These are phyloP conservation scores for Echinops telfairi DNA, from an alignment of 2,113 vertebrate genomes.

Conservation along the genomic window DNA sequence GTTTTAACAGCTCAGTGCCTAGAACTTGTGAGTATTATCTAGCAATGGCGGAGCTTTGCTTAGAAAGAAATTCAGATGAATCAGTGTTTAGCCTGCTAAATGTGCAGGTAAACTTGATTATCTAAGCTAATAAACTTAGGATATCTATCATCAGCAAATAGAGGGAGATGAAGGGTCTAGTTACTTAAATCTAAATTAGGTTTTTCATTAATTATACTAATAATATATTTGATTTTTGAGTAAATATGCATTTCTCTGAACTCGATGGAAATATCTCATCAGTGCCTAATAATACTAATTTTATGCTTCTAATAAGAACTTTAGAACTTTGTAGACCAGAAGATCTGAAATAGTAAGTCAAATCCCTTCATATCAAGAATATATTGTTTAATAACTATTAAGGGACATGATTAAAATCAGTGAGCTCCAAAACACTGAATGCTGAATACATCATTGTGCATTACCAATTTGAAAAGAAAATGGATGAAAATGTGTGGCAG, in stretches of 20 bases:
- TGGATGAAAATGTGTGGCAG: not conserved
- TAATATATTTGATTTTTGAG: conserved; percentile 42
- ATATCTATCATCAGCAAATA: conserved; percentile 74
- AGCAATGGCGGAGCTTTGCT: conserved; percentile 82
- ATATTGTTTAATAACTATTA: conserved; percentile 50
- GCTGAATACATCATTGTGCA: conserved; percentile 20
- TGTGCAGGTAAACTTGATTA: conserved; percentile 75
- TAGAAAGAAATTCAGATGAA: conserved; percentile 81
- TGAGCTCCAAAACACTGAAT: not conserved
- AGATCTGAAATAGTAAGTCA: conserved; percentile 49
- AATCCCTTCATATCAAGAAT: conserved; percentile 15
- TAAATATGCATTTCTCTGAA: conserved; percentile 35
- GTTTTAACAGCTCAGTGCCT: conserved; percentile 80
- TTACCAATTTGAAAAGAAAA: conserved; percentile 51
- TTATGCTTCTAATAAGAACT: conserved; percentile 37
- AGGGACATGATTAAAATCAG: conserved; percentile 44
- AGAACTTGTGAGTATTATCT: conserved; percentile 83
- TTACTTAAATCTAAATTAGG: conserved; percentile 53
- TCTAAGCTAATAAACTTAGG: conserved; percentile 67
- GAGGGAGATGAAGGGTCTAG: not conserved
- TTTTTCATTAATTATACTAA: conserved; percentile 47
- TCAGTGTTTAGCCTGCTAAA: conserved; percentile 80
- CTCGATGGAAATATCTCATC: conserved; percentile 61
- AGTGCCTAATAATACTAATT: conserved; percentile 51
- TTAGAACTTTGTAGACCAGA: not conserved